Conservation (phyloP, 2,888 invertebrate species). For the Caenorhabditis uteleia region DNA sequence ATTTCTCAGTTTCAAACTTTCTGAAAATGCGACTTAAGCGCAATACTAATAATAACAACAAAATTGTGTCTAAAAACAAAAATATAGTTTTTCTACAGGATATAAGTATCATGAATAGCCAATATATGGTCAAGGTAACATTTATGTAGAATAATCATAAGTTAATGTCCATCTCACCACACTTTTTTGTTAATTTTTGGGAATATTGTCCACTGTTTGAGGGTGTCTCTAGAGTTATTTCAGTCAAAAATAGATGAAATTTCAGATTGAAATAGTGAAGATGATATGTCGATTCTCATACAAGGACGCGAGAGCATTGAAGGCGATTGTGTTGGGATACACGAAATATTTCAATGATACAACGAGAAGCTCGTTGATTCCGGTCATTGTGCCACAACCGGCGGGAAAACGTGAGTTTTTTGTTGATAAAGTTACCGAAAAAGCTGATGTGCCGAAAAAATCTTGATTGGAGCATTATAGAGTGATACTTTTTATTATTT, state of each 20-base stretch:
- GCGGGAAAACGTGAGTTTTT: slow-evolving; percentile 36
- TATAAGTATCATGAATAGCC: too few relatives aligned
- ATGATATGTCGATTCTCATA: slow-evolving; percentile 60
- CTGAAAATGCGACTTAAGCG: too few relatives aligned
- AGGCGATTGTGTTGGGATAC: slow-evolving; percentile 40
- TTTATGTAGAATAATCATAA: too few relatives aligned
- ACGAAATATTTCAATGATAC: slow-evolving; percentile 26
- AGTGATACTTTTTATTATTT: not conserved
- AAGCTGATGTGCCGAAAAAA: not conserved
- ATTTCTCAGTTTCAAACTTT: too few relatives aligned
- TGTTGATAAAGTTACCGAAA: not conserved
- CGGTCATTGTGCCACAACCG: slow-evolving; percentile 20
- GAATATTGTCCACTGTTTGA: too few relatives aligned
- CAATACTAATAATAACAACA: too few relatives aligned
- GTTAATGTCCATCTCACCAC: too few relatives aligned
- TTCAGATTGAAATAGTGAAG: slow-evolving; percentile 34
- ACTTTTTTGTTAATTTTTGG: not conserved
- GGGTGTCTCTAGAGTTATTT: too few relatives aligned
- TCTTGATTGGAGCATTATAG: too few relatives aligned
- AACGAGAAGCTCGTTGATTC: slow-evolving; percentile 36
- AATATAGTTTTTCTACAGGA: too few relatives aligned
- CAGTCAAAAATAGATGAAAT: not conserved
- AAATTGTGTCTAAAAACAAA: too few relatives aligned
- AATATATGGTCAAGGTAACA: too few relatives aligned
- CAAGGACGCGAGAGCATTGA: slow-evolving; percentile 55